Conservation (phyloP, 30 jellyfish, hydroid and myxozoan genomes). For the Aurelia sp. region DNA sequence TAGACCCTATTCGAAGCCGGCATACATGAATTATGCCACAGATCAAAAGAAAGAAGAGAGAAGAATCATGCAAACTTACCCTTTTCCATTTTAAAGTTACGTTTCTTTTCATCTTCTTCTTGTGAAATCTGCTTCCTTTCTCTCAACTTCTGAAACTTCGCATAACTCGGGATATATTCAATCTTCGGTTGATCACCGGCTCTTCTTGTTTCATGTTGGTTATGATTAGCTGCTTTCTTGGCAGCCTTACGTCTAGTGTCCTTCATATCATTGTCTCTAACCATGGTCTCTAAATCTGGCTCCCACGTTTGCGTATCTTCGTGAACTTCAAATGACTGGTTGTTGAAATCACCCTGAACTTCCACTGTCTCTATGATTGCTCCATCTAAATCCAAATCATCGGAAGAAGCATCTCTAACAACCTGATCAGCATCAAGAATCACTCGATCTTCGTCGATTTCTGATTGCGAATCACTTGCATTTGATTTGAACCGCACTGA, state of each 20-base stretch:
- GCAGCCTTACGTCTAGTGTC: not conserved
- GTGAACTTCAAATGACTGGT: not conserved
- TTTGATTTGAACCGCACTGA: not conserved
- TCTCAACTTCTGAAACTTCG: slow-evolving; percentile 48
- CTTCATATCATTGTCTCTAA: not conserved
- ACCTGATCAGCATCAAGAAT: slow-evolving; percentile 50
- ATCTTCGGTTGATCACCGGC: not conserved
- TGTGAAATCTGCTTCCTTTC: slow-evolving; percentile 20
- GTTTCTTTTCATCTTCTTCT: not conserved
- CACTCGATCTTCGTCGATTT: slow-evolving; percentile 63
- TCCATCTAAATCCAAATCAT: not conserved
- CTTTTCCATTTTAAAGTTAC: not conserved
- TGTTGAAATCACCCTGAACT: not conserved
- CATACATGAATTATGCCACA: too few species aligned
- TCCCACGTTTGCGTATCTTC: not conserved
- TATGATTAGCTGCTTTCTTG: not conserved
- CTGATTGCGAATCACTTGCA: slow-evolving; percentile 25
- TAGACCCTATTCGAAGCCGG: too few species aligned
- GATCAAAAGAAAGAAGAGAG: too few species aligned
- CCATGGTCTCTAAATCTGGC: not conserved
- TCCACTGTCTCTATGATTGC: not conserved
- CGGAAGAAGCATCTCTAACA: slow-evolving; percentile 15
- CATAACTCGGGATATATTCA: slow-evolving; percentile 50
- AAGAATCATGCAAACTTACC: slow-evolving; percentile 5
- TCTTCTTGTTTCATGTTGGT: not conserved